Conservation (phyloP, 2,888 invertebrate species). For the Mesorhabditis belari region DNA sequence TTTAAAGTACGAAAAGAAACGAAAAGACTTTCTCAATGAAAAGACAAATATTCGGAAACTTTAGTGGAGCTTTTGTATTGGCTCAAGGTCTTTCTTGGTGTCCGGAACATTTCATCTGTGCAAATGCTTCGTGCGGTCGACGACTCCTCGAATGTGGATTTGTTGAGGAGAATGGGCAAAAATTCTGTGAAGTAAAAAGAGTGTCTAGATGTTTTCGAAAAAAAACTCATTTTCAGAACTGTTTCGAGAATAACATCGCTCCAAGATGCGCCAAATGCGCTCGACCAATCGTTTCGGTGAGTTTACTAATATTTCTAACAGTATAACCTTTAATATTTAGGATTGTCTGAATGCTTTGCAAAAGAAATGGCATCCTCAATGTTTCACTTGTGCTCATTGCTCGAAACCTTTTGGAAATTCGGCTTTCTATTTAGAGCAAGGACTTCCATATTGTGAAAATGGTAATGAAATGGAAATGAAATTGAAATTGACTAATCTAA, state of each 20-base stretch:
- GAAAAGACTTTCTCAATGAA: too few species aligned
- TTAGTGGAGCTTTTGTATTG: conserved; percentile 93
- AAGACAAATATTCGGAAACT: conserved; percentile 6
- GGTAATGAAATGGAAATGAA: too few species aligned
- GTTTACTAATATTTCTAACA: conserved; percentile 51
- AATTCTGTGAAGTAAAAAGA: conserved; percentile 68
- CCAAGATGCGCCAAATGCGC: conserved; percentile 89
- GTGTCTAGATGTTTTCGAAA: too few species aligned
- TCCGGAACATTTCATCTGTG: conserved; percentile 94
- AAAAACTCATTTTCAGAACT: conserved; percentile 79
- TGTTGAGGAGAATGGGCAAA: conserved; percentile 84
- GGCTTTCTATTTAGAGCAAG: conserved; percentile 95
- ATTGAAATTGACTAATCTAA: too few species aligned
- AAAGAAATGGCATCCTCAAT: conserved; percentile 94
- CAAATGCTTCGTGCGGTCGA: conserved; percentile 79
- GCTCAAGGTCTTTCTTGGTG: conserved; percentile 97
- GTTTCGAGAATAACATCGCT: conserved; percentile 92
- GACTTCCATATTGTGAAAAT: conserved; percentile 87
- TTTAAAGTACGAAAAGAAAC: too few species aligned
- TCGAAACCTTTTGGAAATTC: conserved; percentile 89
- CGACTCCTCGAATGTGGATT: conserved; percentile 90
- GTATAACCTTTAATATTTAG: conserved; percentile 57
- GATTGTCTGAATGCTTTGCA: conserved; percentile 96
- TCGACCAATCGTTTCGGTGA: conserved; percentile 86
- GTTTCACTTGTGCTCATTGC: conserved; percentile 91